Conservation (phyloP, 1,140 invertebrate species). For the Drosophila prosaltans region DNA sequence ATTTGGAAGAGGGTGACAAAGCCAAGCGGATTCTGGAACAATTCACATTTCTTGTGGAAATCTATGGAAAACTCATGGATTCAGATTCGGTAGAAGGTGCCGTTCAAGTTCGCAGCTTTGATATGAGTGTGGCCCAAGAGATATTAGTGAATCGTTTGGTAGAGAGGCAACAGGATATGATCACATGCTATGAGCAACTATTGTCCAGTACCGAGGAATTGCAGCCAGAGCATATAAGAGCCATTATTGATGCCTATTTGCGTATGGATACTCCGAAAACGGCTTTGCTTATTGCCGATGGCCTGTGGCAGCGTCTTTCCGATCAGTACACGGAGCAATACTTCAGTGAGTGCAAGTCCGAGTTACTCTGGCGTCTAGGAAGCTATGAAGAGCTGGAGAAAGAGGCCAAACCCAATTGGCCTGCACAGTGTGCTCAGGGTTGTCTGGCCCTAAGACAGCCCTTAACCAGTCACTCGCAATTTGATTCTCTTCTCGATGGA, state of each 20-base stretch:
- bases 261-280: constrained; percentile 90
- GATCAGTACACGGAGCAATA: constrained; percentile 83
- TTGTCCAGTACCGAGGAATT: constrained; percentile 84
- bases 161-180: constrained; percentile 89
- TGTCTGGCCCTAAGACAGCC: constrained; percentile 85
- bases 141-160: constrained; percentile 89
- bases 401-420: constrained; percentile 79
- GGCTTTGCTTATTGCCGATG: constrained; percentile 87
- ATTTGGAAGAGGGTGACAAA: constrained; percentile 85
- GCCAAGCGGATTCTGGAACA: constrained; percentile 86
- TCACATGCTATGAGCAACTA: constrained; percentile 90
- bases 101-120: constrained; percentile 86
- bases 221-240: constrained; percentile 72
- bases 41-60: constrained; percentile 87
- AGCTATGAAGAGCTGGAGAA: constrained; percentile 91
- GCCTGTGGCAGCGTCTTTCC: constrained; percentile 83
- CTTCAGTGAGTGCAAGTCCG: constrained; percentile 88
- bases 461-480: constrained; percentile 57
- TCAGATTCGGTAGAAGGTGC: constrained; percentile 90
- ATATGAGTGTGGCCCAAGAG: constrained; percentile 88
- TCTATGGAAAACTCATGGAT: constrained; percentile 90
- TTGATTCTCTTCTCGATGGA: constrained; percentile 83
- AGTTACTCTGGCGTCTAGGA: constrained; percentile 94
- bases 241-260: constrained; percentile 88
- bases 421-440: constrained; percentile 85